Percentiles rank a stretch among this genome's conserved stretches.
phyloP scores from a whole-genome alignment of 2,797 vertebrate species.

The Ambastaia sidthimunki region DNA sequence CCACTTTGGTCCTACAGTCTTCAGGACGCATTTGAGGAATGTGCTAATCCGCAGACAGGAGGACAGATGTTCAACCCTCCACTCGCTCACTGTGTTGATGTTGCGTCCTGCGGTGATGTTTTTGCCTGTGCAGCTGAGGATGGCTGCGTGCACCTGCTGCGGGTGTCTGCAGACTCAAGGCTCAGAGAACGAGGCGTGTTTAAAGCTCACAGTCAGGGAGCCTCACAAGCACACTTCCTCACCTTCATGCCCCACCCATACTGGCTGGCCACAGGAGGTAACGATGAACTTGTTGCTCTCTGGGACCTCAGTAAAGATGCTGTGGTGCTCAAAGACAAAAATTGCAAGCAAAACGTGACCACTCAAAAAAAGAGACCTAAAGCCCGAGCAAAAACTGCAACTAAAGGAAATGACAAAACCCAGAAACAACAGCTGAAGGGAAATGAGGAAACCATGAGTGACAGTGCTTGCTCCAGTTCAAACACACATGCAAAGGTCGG shows the following conservation, averaged over 20 bases:
- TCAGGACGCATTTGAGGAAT: conserved; percentile 82
- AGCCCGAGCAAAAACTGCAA: conserved; percentile 66
- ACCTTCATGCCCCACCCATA: conserved; percentile 79
- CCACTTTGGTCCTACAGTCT: conserved; percentile 89
- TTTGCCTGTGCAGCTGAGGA: conserved; percentile 91
- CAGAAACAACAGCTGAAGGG: conserved; percentile 47
- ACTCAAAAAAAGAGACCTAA: conserved; percentile 67
- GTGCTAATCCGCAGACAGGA: conserved; percentile 67
- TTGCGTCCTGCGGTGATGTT: conserved; percentile 87
- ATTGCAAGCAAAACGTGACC: conserved; percentile 62
- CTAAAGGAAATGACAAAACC: background rate
- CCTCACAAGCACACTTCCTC: conserved; percentile 90
- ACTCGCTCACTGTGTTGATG: conserved; percentile 87
- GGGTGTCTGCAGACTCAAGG: conserved; percentile 81
- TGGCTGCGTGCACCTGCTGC: conserved; percentile 86
- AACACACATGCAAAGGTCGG: conserved; percentile 58
- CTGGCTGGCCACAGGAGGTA: conserved; percentile 89
- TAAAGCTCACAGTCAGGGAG: conserved; percentile 86
- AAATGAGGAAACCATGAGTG: conserved; percentile 15
- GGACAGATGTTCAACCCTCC: conserved; percentile 93
- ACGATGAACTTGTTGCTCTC: conserved; percentile 86
- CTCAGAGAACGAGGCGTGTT: conserved; percentile 82
- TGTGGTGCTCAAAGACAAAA: conserved; percentile 72
- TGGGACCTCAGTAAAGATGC: conserved; percentile 85
- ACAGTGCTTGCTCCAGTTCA: conserved; percentile 2